phyloP scores from a whole-genome alignment of 2,113 vertebrate species.

The Forbesichthys papilliferus region DNA sequence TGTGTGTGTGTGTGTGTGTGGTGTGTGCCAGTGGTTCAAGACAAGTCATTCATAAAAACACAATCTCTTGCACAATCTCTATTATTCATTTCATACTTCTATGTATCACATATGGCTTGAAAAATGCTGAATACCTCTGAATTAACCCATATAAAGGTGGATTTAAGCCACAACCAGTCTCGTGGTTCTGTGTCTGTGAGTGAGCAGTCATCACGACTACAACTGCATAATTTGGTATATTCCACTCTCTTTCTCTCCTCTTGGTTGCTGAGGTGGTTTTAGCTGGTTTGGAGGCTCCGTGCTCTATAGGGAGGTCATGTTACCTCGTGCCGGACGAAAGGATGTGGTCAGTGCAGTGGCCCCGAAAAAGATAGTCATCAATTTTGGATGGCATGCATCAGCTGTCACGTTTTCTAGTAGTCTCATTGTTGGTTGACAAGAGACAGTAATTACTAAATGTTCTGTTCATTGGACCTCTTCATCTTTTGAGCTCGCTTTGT shows the following conservation, averaged over 20 bases:
- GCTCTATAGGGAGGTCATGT: constrained; percentile 19
- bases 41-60: not conserved
- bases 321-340: constrained; percentile 30
- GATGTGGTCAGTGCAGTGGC: constrained; percentile 14
- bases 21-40: not conserved
- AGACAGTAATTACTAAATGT: not conserved
- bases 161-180: too few relatives aligned
- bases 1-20: not conserved
- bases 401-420: constrained; percentile 16
- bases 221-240: too few relatives aligned
- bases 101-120: too few relatives aligned
- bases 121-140: too few relatives aligned
- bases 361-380: constrained; percentile 36
- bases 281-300: constrained; percentile 11
- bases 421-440: not conserved
- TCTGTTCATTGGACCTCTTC: not conserved
- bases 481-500: not conserved
- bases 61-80: too few relatives aligned
- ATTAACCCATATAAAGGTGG: too few relatives aligned
- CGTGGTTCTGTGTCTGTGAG: too few relatives aligned
- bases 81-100: too few relatives aligned
- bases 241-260: not conserved
- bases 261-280: not conserved
- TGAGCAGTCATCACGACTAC: too few relatives aligned
- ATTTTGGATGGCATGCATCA: constrained; percentile 37